Evolutionary conservation across 2,888 invertebrate genomes (phyloP).

Genomic region (Cryptocephalus moraei): DNA sequence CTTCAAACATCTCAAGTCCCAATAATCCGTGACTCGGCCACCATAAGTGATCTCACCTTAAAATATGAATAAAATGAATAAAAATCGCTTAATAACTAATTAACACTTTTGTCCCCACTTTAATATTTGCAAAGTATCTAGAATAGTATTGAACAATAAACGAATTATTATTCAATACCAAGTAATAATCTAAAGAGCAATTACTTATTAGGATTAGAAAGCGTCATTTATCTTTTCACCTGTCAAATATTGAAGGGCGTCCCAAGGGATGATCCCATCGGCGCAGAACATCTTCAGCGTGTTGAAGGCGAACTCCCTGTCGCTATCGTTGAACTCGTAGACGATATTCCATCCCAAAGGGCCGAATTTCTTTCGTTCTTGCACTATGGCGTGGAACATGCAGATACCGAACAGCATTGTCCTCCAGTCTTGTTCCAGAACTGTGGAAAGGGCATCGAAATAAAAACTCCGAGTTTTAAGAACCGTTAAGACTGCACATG

Average conservation of each 20-base stretch:
- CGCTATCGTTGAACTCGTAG: slow-evolving; percentile 89
- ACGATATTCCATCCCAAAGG: slow-evolving; percentile 87
- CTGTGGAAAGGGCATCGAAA: slow-evolving; percentile 31
- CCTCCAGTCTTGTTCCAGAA: slow-evolving; percentile 57
- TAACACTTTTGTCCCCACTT: too few relatives aligned
- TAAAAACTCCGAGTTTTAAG: neutral
- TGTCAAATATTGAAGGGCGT: slow-evolving; percentile 80
- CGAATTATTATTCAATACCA: too few relatives aligned
- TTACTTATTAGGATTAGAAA: too few relatives aligned
- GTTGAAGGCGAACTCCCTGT: slow-evolving; percentile 78
- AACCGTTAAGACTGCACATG: too few relatives aligned
- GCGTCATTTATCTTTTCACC: slow-evolving; percentile 36
- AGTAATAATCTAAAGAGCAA: too few relatives aligned
- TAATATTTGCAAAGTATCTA: too few relatives aligned
- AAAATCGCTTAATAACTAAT: neutral
- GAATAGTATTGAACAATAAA: too few relatives aligned
- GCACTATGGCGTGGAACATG: slow-evolving; percentile 89
- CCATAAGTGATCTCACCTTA: slow-evolving; percentile 87
- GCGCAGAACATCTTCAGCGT: slow-evolving; percentile 79
- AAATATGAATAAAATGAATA: slow-evolving; percentile 15
- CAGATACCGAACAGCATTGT: slow-evolving; percentile 71
- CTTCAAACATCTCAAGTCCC: slow-evolving; percentile 81
- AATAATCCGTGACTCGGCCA: slow-evolving; percentile 86
- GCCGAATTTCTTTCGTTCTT: slow-evolving; percentile 87
- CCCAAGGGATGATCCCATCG: slow-evolving; percentile 67